These are phyloP conservation scores for Cyprinus carpio DNA, from an alignment of 2,113 vertebrate genomes.

Conservation along the genomic window DNA sequence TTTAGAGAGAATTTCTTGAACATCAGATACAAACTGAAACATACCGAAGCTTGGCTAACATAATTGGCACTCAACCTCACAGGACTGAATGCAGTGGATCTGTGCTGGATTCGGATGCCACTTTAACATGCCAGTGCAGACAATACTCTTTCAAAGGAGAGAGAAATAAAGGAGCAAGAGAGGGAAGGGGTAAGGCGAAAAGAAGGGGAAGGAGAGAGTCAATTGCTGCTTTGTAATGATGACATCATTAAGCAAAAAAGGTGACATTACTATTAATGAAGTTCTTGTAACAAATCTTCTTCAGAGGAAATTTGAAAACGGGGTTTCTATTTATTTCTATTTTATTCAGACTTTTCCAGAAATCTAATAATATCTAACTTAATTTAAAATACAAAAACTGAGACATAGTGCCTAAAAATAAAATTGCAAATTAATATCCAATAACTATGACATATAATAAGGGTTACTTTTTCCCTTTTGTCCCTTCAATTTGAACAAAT, in stretches of 20 bases:
- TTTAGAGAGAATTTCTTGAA: neutral
- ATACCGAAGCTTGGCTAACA: too few relatives aligned
- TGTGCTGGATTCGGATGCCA: conserved; percentile 87
- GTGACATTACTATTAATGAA: neutral
- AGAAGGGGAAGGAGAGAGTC: neutral
- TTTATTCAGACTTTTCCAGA: conserved; percentile 3
- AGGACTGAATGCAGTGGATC: conserved; percentile 90
- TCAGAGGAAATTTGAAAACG: neutral
- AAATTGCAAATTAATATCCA: neutral
- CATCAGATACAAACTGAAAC: too few relatives aligned
- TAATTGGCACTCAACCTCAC: conserved; percentile 90
- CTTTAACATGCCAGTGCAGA: conserved; percentile 87
- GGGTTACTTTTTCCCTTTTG: neutral
- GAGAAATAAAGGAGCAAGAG: neutral
- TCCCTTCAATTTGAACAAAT: neutral
- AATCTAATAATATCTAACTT: neutral
- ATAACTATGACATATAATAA: neutral
- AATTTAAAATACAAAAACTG: neutral
- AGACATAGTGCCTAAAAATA: neutral
- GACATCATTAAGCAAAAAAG: neutral
- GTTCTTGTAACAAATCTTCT: neutral
- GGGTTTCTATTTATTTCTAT: neutral
- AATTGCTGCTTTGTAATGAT: neutral
- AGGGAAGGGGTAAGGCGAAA: too few relatives aligned
- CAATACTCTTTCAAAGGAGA: conserved; percentile 76